Conservation (phyloP, 2,113 vertebrate genomes). For the Passer domesticus region DNA sequence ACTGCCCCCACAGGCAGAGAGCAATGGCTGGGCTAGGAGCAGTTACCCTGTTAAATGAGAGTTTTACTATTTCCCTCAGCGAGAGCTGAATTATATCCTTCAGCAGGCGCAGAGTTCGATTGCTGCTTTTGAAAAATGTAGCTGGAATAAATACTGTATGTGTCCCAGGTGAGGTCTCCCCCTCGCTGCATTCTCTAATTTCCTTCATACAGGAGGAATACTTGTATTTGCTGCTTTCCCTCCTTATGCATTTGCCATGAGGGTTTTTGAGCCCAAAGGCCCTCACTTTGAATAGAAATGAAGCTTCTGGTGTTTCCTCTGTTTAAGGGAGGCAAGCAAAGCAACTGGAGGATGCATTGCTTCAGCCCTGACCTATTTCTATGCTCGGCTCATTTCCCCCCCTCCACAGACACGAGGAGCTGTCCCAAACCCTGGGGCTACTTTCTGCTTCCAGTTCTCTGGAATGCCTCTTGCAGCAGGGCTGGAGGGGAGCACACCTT, state of each 20-base stretch:
- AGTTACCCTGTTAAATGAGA: neutral
- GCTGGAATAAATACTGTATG: neutral
- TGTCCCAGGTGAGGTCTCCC: neutral
- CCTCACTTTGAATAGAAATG: neutral
- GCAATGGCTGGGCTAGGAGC: neutral
- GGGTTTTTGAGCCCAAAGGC: neutral
- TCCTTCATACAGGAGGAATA: neutral
- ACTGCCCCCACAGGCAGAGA: neutral
- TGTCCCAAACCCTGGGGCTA: neutral
- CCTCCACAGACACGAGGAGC: neutral
- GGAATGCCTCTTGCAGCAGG: rapidly evolving
- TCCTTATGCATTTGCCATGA: neutral
- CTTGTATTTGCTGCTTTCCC: neutral
- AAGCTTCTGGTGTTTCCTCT: neutral
- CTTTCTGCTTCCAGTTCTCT: neutral
- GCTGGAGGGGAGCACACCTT: neutral
- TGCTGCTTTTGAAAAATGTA: constrained; percentile 5
- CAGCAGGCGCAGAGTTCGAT: neutral
- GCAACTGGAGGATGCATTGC: neutral
- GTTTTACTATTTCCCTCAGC: neutral
- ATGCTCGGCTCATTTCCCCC: neutral
- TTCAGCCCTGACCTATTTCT: constrained; percentile 23
- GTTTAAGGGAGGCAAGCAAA: neutral
- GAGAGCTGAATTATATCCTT: neutral
- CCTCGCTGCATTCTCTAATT: neutral